Base-by-base conservation (phyloP, 2,113 vertebrate genomes). In the Raja brachyura region DNA sequence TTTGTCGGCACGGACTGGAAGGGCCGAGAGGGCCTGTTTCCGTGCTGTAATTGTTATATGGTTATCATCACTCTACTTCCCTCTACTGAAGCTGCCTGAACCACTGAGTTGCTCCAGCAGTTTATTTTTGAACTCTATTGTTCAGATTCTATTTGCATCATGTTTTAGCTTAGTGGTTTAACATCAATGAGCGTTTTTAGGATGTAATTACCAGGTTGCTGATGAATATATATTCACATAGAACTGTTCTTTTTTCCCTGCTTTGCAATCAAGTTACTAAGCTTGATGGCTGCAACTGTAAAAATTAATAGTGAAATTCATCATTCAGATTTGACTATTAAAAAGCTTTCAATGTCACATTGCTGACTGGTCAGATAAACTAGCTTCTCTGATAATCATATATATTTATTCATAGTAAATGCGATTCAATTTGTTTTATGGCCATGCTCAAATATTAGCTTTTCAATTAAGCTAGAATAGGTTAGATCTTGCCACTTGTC, bases 291-390 rank as follows among this genome's bases (percentile, higher is more conserved):
- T 33, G 63, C 63, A 66, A 90, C 31, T 33, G 63, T 68, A 31
- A 70, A 68, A 66, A 39, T 31, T 18, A 90, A 90, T 39, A 20
- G 33, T 22, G 22, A 90, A 39, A 90, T 5, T 68, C n/a, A 31
- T 90, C 61, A 68, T 68, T 90, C 31, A 90, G n/a, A 90, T 90
- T 39, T 68, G 31, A 56, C 86, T 39, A 18, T 25, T 31, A 90
- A 70, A 88, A 70, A 70, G 63, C 86, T 90, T 66, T n/a, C 22
- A 70, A 33, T 90, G 61, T 39, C 86, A 70, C 8, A 2, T 14
- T 22, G 63, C 63, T 85, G 31, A 90, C 86, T 33, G 66, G 33
- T 20, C n/a, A 68, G 31, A 33, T 39, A 68, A 70, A 70, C 31
- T 8, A 33, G 9, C 31, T n/a, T 68, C 61, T 90, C 33, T 39